These are phyloP conservation scores for Pygmarrhopalites habei DNA, from an alignment of 1,140 invertebrate genomes.

Conservation along the genomic window DNA sequence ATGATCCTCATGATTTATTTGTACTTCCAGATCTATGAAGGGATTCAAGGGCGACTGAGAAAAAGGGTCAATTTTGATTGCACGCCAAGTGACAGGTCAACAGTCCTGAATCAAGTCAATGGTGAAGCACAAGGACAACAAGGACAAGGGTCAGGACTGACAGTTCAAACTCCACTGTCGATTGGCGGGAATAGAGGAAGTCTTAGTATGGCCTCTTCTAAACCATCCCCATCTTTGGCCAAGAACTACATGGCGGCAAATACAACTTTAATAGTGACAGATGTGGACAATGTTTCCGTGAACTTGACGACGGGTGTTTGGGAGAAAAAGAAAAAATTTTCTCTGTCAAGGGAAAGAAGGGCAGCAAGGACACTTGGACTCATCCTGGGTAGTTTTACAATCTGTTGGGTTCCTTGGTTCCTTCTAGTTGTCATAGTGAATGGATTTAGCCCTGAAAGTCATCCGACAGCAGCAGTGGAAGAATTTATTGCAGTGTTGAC, in stretches of 20 bases:
- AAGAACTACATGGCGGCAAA: background rate
- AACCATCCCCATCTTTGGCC: too few species aligned
- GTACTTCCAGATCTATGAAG: slow-evolving; percentile 28
- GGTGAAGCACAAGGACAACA: background rate
- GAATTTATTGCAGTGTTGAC: slow-evolving; percentile 80
- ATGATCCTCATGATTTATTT: slow-evolving; percentile 25
- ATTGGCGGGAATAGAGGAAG: too few species aligned
- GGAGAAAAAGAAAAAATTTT: slow-evolving; percentile 87
- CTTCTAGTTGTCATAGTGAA: slow-evolving; percentile 89
- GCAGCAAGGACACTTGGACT: slow-evolving; percentile 87
- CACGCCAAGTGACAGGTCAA: slow-evolving; percentile 1
- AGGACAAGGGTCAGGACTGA: background rate
- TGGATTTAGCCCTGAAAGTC: too few species aligned
- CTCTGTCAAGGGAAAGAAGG: slow-evolving; percentile 74
- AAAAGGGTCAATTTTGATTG: slow-evolving; percentile 12
- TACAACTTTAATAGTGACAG: background rate
- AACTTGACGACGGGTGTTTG: slow-evolving; percentile 69
- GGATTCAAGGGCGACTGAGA: too few species aligned
- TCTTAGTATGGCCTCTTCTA: too few species aligned
- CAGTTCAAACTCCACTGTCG: too few species aligned
- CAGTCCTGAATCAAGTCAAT: background rate
- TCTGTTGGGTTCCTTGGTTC: slow-evolving; percentile 85
- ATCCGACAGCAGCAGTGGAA: slow-evolving; percentile 67
- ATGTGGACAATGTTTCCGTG: too few species aligned
- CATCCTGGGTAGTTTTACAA: slow-evolving; percentile 79